Evolutionary conservation across 2,113 vertebrate species (phyloP).

Genomic region (Lonchura striata): DNA sequence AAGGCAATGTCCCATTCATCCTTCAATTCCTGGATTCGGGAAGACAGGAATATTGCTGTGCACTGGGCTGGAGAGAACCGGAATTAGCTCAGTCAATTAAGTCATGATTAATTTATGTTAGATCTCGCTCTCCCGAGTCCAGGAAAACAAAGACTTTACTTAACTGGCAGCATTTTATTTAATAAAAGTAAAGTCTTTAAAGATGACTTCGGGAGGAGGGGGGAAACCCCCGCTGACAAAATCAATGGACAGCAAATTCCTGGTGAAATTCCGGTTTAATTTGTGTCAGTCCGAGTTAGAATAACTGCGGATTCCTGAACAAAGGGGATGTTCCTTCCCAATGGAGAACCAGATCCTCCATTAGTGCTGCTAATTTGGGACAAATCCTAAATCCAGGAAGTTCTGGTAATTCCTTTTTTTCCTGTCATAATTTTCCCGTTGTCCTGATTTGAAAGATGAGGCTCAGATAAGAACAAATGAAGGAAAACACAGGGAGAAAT

Average conservation of each 20-base stretch:
- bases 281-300: conserved; percentile 47
- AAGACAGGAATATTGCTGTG: conserved; percentile 71
- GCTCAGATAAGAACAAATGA: background rate
- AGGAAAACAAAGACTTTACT: conserved; percentile 73
- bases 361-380: background rate
- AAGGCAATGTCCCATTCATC: conserved; percentile 57
- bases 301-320: background rate
- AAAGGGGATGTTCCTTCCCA: background rate
- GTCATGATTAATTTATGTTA: conserved; percentile 81
- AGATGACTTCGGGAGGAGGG: conserved; percentile 55
- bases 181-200: conserved; percentile 75
- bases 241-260: conserved; percentile 61
- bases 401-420: background rate
- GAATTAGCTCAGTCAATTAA: conserved; percentile 82
- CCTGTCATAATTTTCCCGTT: fast-evolving
- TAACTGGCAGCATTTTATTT: conserved; percentile 72
- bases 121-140: conserved; percentile 68
- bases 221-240: conserved; percentile 14
- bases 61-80: conserved; percentile 68
- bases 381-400: background rate
- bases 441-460: background rate
- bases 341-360: background rate
- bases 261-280: conserved; percentile 45
- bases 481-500: background rate
- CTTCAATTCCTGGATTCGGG: conserved; percentile 46